Evolutionary conservation across 2,888 invertebrate species (phyloP).

Genomic region (Plebejus anna): DNA sequence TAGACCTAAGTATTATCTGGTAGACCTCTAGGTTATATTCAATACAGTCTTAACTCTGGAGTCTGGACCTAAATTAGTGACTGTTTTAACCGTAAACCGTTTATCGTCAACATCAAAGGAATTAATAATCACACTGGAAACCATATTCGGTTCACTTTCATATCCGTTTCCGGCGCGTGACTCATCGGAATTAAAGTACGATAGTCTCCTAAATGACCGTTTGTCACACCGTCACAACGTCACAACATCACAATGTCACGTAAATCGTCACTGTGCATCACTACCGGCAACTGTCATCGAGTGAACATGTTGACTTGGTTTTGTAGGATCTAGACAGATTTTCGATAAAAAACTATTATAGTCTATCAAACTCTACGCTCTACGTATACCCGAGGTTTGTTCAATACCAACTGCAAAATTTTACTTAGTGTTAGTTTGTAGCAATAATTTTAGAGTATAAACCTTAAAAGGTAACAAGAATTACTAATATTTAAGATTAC

Average conservation of each 20-base stretch:
- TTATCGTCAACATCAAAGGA: not conserved
- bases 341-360: not conserved
- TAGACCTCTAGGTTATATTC: no score
- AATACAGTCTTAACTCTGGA: no score
- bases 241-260: not conserved
- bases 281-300: not conserved
- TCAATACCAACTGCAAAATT: no score
- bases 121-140: conserved; percentile 4
- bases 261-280: not conserved
- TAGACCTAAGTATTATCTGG: no score
- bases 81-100: no score
- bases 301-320: not conserved
- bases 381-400: not conserved
- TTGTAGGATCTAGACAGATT: not conserved
- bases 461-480: no score
- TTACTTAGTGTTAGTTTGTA: no score
- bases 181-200: conserved; percentile 7
- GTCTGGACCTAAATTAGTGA: no score
- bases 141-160: conserved; percentile 5
- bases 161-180: conserved; percentile 7
- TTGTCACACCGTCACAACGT: conserved; percentile 8
- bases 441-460: no score
- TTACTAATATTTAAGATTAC: no score
- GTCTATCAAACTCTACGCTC: not conserved
- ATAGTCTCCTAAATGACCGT: not conserved